A percentile compares a stretch with the other conserved stretches of the same genome.
phyloP scores from a whole-genome alignment of 2,888 invertebrate species.

The Trichopria drosophilae region DNA sequence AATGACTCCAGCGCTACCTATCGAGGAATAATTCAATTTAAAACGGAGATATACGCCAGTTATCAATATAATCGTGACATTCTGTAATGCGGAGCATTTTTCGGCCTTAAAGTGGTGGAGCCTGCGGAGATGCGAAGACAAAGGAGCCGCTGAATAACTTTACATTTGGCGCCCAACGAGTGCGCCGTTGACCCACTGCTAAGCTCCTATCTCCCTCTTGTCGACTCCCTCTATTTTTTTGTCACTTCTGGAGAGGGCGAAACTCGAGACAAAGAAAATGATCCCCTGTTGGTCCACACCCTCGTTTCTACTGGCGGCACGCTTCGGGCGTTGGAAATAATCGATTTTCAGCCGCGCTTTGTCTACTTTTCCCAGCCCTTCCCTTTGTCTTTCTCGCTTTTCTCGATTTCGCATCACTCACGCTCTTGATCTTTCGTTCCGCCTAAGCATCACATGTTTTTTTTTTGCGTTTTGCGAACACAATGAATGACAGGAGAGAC shows the following conservation, averaged over 20 bases:
- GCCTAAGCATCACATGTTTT: too few relatives aligned
- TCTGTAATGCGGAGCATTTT: too few relatives aligned
- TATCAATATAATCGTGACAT: too few relatives aligned
- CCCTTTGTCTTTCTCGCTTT: conserved; percentile 16
- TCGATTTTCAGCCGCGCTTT: conserved; percentile 48
- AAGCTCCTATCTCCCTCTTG: conserved; percentile 7
- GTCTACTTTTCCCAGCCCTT: conserved; percentile 30
- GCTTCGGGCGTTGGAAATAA: conserved; percentile 46
- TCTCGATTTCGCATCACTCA: too few relatives aligned
- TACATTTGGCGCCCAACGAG: too few relatives aligned
- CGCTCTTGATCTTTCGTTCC: too few relatives aligned
- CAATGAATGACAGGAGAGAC: too few relatives aligned
- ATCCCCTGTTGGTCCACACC: conserved; percentile 13
- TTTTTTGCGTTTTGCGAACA: too few relatives aligned
- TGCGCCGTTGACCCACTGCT: conserved; percentile 40
- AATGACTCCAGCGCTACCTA: too few relatives aligned
- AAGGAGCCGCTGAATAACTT: not conserved
- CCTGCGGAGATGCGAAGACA: not conserved
- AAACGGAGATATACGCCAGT: too few relatives aligned
- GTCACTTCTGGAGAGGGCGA: conserved; percentile 15
- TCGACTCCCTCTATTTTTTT: conserved; percentile 9
- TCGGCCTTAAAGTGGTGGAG: not conserved
- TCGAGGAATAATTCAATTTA: too few relatives aligned
- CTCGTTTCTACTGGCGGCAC: conserved; percentile 30
- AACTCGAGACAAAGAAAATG: conserved; percentile 37